A percentile compares a stretch with the other conserved stretches of the same genome.
Evolutionary conservation across 1,140 invertebrate species (phyloP).

Genomic region (Bradynema listronoti): DNA sequence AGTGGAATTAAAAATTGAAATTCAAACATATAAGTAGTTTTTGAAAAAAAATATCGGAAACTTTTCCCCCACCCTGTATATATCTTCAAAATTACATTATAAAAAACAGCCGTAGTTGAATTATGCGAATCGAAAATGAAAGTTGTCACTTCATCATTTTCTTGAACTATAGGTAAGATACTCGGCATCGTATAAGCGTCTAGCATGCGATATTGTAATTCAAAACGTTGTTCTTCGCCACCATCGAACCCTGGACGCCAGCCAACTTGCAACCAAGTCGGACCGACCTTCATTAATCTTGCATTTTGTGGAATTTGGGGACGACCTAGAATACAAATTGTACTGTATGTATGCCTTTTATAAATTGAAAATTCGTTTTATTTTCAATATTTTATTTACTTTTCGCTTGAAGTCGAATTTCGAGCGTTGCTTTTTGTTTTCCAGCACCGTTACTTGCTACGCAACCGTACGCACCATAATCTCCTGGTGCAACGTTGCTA

Average conservation of each 20-base stretch:
- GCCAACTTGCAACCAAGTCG: slow-evolving; percentile 33
- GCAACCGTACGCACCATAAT: slow-evolving; percentile 34
- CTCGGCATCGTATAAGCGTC: slow-evolving; percentile 20
- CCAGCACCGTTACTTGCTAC: slow-evolving; percentile 33
- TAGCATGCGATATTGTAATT: slow-evolving; percentile 39
- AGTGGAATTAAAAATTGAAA: slow-evolving; percentile 3
- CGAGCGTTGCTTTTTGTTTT: slow-evolving; percentile 17
- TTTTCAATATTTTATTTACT: slow-evolving; percentile 14
- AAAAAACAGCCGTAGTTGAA: slow-evolving; percentile 18
- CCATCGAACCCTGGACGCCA: slow-evolving; percentile 45
- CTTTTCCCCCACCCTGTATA: not conserved
- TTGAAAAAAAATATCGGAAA: not conserved
- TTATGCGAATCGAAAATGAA: slow-evolving; percentile 30
- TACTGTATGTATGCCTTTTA: not conserved
- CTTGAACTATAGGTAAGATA: no score
- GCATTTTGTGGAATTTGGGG: slow-evolving; percentile 31
- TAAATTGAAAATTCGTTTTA: not conserved
- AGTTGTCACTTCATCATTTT: slow-evolving; percentile 20
- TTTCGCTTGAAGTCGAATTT: slow-evolving; percentile 31
- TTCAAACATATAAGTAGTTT: not conserved
- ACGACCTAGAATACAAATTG: slow-evolving; percentile 19
- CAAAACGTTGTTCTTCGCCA: slow-evolving; percentile 37
- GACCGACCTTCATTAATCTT: slow-evolving; percentile 19
- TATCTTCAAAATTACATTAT: slow-evolving; percentile 5
- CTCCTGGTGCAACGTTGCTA: slow-evolving; percentile 24